A percentile compares a stretch with the other conserved stretches of the same genome.
Conservation (phyloP, 2,888 invertebrate species). For the Conops quadrifasciatus region DNA sequence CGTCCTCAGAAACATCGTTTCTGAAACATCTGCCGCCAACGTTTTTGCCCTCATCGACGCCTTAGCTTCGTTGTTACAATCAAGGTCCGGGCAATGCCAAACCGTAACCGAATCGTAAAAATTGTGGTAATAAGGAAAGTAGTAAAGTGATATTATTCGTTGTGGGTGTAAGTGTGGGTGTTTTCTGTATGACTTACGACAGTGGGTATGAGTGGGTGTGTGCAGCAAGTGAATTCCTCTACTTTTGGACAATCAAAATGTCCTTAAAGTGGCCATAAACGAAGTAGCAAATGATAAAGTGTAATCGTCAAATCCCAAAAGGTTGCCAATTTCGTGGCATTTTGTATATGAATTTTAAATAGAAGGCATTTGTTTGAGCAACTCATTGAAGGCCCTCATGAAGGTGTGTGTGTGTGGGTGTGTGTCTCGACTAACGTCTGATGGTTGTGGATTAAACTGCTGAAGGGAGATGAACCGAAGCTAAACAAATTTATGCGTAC, state of each 20-base stretch:
- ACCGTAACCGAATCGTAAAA: too few relatives aligned
- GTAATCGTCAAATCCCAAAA: conserved; percentile 44
- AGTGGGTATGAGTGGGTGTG: conserved; percentile 20
- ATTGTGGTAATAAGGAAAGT: too few relatives aligned
- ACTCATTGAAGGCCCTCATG: not conserved
- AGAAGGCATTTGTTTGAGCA: not conserved
- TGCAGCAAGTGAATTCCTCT: conserved; percentile 18
- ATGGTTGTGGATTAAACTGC: too few relatives aligned
- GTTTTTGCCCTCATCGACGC: not conserved
- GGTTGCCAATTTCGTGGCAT: conserved; percentile 43
- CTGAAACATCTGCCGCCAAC: too few relatives aligned
- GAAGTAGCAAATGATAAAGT: conserved; percentile 48
- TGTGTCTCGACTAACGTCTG: not conserved
- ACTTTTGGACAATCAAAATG: conserved; percentile 47
- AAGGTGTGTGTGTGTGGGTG: conserved; percentile 9
- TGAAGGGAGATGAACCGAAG: conserved; percentile 9
- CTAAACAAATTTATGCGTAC: conserved; percentile 40
- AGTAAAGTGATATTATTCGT: too few relatives aligned
- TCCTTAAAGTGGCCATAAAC: conserved; percentile 46
- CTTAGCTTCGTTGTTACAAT: too few relatives aligned
- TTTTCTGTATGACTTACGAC: conserved; percentile 21
- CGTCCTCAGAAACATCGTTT: not conserved
- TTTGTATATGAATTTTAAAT: conserved; percentile 28
- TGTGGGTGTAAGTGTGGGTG: conserved; percentile 11
- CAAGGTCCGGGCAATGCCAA: too few relatives aligned